Evolutionary conservation across 2,113 vertebrate species (phyloP), one percentile per base, ranked within the genome.

Genomic region (Indicator maculatus): DNA sequence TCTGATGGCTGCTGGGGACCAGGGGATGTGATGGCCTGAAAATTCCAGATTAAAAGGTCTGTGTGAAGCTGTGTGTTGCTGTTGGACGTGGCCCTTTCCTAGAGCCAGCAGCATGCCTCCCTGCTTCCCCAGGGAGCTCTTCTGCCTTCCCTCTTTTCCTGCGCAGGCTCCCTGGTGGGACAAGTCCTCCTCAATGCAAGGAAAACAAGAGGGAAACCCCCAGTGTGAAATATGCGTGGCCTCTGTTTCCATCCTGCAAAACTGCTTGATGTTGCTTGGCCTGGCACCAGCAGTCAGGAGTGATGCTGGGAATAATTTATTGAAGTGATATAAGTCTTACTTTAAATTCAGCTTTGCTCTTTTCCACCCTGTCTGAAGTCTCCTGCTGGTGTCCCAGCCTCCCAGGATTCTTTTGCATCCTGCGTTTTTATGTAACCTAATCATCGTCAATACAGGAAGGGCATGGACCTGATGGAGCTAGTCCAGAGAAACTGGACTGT

Each of bases 1-100:
- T 6, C 2, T 5, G 39, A 13, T 0, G 3, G 63, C 53, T 90
- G 61, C 39, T 0, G 2, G 10, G 38, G 41, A 24, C 21, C 1
- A 2, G 8, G 36, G 50, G 16, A 24, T 58, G 27, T 4, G 1
- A 4, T 18, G 12, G 18, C 61, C 80, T 36, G 47, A 76, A 41
- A 73, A 53, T 36, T 16, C 16, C 33, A 9, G 67, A 55, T 38
- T 6, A 75, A 44, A 70, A 65, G 24, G 39, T 39, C 2, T 1
- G 66, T 28, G 72, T 39, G 39, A 58, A 63, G 53, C 47, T 56
- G 41, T 5, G 0, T 11, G 38, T 19, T 70, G 56, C 52, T 59
- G 71, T 31, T 53, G 60, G 59, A 52, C 5, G 1, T 23, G 8
- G 16, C 41, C 31, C 41, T 52, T 76, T 67, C 23, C 36, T 33